Evolutionary conservation across 2,113 vertebrate genomes (phyloP).

Genomic region (Corvus moneduloides): DNA sequence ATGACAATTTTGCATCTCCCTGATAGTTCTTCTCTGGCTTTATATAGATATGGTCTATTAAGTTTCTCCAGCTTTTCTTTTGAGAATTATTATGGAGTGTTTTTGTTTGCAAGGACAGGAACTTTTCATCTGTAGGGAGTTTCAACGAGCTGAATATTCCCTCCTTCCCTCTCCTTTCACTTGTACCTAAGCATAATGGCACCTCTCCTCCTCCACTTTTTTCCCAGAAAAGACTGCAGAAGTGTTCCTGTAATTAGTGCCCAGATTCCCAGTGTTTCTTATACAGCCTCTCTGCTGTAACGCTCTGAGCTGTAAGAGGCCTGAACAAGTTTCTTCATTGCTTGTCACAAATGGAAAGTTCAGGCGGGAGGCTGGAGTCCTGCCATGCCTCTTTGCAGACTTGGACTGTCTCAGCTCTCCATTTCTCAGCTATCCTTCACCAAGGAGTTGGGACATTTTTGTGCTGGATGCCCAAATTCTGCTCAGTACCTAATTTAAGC

Average conservation of each 20-base stretch:
- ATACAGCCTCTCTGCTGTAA: not conserved
- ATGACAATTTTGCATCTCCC: not conserved
- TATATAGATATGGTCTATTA: not conserved
- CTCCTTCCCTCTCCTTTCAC: not conserved
- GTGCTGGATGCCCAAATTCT: not conserved
- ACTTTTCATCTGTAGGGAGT: not conserved
- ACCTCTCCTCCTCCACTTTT: not conserved
- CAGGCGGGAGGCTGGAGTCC: not conserved
- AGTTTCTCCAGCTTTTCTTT: not conserved
- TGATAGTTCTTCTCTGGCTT: not conserved
- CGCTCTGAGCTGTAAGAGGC: fast-evolving
- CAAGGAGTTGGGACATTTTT: not conserved
- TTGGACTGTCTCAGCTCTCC: not conserved
- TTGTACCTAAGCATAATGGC: not conserved
- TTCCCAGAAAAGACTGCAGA: not conserved
- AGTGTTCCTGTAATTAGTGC: not conserved
- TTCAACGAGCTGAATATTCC: not conserved
- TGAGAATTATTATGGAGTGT: not conserved
- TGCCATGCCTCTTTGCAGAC: not conserved
- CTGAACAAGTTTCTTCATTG: not conserved
- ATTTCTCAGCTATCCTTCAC: not conserved
- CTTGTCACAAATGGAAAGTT: not conserved
- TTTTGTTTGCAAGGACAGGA: not conserved
- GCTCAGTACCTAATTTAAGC: not conserved
- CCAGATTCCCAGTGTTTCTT: not conserved